These are phyloP conservation scores for Varecia variegata DNA, from an alignment of 2,797 vertebrate species.

Conservation along the genomic window DNA sequence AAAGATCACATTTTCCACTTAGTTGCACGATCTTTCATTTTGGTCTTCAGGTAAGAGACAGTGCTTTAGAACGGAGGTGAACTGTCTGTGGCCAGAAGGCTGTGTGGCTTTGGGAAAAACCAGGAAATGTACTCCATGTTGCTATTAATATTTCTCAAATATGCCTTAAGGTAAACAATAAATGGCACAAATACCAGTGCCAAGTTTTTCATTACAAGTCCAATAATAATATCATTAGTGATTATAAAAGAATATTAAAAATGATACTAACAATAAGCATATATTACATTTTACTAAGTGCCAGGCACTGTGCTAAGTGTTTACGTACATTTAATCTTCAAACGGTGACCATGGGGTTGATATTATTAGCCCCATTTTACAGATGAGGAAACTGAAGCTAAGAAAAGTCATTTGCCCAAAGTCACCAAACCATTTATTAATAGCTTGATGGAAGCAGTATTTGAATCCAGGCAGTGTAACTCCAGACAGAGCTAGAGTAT, in stretches of 20 bases:
- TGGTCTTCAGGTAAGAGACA: neutral
- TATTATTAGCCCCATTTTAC: neutral
- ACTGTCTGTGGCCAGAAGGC: neutral
- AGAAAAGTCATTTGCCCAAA: neutral
- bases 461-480: neutral
- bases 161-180: neutral
- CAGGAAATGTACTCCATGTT: neutral
- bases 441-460: neutral
- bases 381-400: neutral
- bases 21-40: neutral
- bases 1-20: neutral
- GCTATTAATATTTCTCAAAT: neutral
- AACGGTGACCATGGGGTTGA: neutral
- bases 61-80: neutral
- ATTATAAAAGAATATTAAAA: constrained; percentile 6
- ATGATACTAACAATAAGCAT: neutral
- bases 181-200: neutral
- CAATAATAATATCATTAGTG: constrained; percentile 7
- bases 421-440: neutral
- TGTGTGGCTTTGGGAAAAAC: neutral
- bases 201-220: neutral
- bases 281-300: neutral
- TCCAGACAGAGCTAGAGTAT: neutral
- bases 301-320: neutral
- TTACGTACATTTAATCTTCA: neutral